A percentile compares a stretch with the other conserved stretches of the same genome.
phyloP scores from a whole-genome alignment of 2,888 invertebrate genomes.

The Furcula furcula region DNA sequence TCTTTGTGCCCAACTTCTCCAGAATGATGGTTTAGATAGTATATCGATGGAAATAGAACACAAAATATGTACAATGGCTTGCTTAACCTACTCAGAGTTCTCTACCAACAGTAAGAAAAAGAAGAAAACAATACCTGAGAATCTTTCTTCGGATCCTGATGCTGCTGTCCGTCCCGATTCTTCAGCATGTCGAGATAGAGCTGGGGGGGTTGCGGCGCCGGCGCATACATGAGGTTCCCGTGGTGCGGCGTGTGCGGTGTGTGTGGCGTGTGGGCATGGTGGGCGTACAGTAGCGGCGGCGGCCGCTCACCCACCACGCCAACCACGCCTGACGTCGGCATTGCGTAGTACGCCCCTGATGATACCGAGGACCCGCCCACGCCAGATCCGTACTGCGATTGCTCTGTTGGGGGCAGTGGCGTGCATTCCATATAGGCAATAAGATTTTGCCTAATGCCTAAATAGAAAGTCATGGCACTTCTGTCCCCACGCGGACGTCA shows the following conservation, averaged over 20 bases:
- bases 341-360: conserved; percentile 62
- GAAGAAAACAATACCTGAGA: conserved; percentile 42
- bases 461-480: too few species aligned
- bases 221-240: conserved; percentile 59
- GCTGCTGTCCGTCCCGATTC: conserved; percentile 62
- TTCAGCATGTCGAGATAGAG: conserved; percentile 70
- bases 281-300: conserved; percentile 68
- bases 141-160: conserved; percentile 66
- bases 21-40: too few species aligned
- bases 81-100: too few species aligned
- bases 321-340: conserved; percentile 67
- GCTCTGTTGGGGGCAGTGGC: too few species aligned
- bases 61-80: too few species aligned
- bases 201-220: conserved; percentile 64
- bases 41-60: too few species aligned
- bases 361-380: conserved; percentile 55
- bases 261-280: conserved; percentile 66
- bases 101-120: too few species aligned
- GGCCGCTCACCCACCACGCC: conserved; percentile 65
- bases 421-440: too few species aligned
- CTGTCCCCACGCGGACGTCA: too few species aligned
- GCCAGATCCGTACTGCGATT: conserved; percentile 65
- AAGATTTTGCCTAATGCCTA: too few species aligned
- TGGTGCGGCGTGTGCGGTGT: conserved; percentile 59
- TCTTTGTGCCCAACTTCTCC: too few species aligned